A percentile compares a stretch with the other conserved stretches of the same genome.
phyloP scores from a whole-genome alignment of 2,888 invertebrate genomes.

The Agrypnus murinus region DNA sequence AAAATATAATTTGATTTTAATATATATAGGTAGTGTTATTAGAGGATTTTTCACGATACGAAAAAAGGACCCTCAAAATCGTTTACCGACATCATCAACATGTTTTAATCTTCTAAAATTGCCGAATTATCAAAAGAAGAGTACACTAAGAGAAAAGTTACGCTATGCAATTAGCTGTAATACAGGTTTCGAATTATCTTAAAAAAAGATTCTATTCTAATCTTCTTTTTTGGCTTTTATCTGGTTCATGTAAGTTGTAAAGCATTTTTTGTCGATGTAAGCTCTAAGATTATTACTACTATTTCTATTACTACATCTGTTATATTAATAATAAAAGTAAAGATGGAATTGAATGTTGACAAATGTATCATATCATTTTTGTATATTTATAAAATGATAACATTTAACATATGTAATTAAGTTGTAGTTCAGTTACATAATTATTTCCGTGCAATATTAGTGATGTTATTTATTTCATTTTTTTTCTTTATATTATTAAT shows the following conservation, averaged over 20 bases:
- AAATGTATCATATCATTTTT: constrained; percentile 50
- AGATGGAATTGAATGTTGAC: constrained; percentile 48
- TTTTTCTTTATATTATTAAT: too few species aligned
- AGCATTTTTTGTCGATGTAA: neutral
- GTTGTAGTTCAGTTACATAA: constrained; percentile 7
- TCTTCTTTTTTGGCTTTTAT: neutral
- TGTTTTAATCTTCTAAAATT: constrained; percentile 98
- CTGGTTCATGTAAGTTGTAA: neutral
- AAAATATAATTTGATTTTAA: too few species aligned
- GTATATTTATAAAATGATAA: constrained; percentile 43
- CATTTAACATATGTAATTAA: constrained; percentile 24
- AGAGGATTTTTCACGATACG: constrained; percentile 98
- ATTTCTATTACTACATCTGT: neutral
- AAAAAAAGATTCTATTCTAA: constrained; percentile 64
- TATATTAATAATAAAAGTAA: neutral
- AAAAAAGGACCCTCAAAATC: constrained; percentile 93
- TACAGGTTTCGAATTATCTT: constrained; percentile 99
- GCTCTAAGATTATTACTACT: constrained; percentile 7
- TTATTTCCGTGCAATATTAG: constrained; percentile 26
- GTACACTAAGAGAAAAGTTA: constrained; percentile 94
- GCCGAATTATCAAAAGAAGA: constrained; percentile 98
- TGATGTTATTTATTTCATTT: constrained; percentile 6
- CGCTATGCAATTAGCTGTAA: constrained; percentile 98
- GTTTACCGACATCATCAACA: constrained; percentile 98
- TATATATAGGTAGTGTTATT: constrained; percentile 90